Percentiles rank a stretch among this genome's conserved stretches.
phyloP scores from a whole-genome alignment of 2,888 invertebrate species.

The Ceratothoa steindachneri region DNA sequence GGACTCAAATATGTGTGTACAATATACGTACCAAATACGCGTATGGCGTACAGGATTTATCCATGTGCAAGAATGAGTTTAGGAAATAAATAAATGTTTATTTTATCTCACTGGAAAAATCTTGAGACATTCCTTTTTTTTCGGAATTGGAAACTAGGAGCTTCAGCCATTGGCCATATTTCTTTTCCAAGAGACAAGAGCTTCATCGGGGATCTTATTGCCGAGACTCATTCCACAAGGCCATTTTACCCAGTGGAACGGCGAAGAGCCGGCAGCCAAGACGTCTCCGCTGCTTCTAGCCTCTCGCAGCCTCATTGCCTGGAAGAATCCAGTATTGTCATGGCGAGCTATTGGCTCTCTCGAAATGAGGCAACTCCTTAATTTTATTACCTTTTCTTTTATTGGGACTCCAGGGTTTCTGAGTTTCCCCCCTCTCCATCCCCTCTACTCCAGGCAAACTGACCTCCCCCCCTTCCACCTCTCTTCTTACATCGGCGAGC shows the following conservation, averaged over 20 bases:
- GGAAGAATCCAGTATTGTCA: conserved; percentile 37
- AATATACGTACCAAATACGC: too few species aligned
- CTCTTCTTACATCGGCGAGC: too few species aligned
- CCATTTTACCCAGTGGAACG: conserved; percentile 8
- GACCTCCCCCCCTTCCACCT: not conserved
- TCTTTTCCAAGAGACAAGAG: conserved; percentile 7
- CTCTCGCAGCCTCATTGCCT: conserved; percentile 26
- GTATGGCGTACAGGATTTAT: too few species aligned
- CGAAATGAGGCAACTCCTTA: conserved; percentile 34
- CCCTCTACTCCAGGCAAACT: not conserved
- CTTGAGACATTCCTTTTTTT: not conserved
- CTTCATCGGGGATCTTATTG: conserved; percentile 1
- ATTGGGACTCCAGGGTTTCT: conserved; percentile 15
- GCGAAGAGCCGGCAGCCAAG: not conserved
- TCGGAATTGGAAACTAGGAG: not conserved
- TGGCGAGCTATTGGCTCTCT: conserved; percentile 34
- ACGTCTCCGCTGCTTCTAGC: not conserved
- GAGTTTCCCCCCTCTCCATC: too few species aligned
- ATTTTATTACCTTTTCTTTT: conserved; percentile 40
- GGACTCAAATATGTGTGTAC: too few species aligned
- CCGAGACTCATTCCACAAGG: conserved; percentile 2
- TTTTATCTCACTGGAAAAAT: not conserved
- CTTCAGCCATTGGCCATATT: not conserved
- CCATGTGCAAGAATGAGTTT: too few species aligned
- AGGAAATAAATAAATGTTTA: not conserved